These are phyloP conservation scores for Cyrtorhinus lividipennis DNA, from an alignment of 1,140 invertebrate genomes.

Conservation along the genomic window DNA sequence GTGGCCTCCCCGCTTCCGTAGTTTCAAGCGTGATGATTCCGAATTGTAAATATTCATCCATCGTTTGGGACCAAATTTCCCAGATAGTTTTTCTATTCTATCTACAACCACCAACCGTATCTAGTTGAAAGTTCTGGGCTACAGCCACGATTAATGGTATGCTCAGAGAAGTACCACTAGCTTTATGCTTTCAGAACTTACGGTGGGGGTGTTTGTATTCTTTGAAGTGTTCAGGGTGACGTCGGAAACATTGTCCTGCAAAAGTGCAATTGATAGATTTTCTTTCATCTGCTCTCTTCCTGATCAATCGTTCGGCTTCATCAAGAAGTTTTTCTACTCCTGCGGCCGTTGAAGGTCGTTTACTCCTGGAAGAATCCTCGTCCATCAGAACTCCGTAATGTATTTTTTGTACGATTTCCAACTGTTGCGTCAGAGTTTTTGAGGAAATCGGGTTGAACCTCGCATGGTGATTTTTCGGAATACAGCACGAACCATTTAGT, in stretches of 20 bases:
- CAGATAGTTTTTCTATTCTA: not conserved
- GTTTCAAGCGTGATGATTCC: not conserved
- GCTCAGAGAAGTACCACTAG: not conserved
- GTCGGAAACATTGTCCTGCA: constrained; percentile 66
- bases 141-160: no score
- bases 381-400: not conserved
- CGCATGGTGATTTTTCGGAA: not conserved
- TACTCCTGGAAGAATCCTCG: not conserved
- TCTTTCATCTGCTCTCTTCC: not conserved
- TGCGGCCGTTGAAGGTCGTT: not conserved
- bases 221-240: constrained; percentile 56
- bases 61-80: not conserved
- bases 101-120: no score
- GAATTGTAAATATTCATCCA: not conserved
- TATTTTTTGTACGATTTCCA: not conserved
- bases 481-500: not conserved
- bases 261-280: constrained; percentile 45
- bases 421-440: not conserved
- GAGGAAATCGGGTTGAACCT: not conserved
- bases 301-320: not conserved
- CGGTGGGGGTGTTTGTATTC: constrained; percentile 57
- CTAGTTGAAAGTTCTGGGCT: no score
- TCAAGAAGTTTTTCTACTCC: not conserved
- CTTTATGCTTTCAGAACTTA: constrained; percentile 14
- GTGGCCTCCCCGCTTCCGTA: not conserved